Evolutionary conservation across 2,113 vertebrate genomes (phyloP).

Genomic region (Conger conger): DNA sequence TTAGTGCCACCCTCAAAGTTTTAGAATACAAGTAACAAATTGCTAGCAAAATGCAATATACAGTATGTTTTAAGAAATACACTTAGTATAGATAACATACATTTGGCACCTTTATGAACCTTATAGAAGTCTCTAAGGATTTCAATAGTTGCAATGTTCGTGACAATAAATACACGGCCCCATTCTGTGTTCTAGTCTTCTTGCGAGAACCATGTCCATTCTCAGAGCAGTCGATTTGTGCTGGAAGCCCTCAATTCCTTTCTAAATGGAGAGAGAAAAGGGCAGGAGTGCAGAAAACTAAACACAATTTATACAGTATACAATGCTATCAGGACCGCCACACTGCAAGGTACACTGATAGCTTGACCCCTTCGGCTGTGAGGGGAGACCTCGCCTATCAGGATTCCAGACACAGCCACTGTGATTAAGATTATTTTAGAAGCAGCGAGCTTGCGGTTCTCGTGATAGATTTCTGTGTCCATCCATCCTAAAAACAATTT

Average conservation of each 20-base stretch:
- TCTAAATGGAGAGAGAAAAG: conserved; percentile 30
- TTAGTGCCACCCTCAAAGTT: too few relatives aligned
- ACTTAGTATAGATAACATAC: too few relatives aligned
- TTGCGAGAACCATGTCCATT: conserved; percentile 27
- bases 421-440: conserved; percentile 15
- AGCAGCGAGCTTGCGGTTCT: background rate
- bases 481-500: background rate
- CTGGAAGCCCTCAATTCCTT: conserved; percentile 9
- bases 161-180: conserved; percentile 27
- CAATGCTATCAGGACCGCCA: conserved; percentile 27
- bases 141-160: conserved; percentile 10
- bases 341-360: conserved; percentile 16
- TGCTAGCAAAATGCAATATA: too few relatives aligned
- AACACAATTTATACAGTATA: conserved; percentile 27
- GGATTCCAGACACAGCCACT: conserved; percentile 15
- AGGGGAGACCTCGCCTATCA: conserved; percentile 23
- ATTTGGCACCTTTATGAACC: too few relatives aligned
- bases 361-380: conserved; percentile 18
- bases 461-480: background rate
- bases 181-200: conserved; percentile 19
- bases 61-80: too few relatives aligned
- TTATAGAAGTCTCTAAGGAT: conserved; percentile 1
- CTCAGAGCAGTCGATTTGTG: conserved; percentile 27
- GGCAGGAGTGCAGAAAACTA: conserved; percentile 30
- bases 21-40: too few relatives aligned